Evolutionary conservation across 2,113 vertebrate genomes (phyloP).

Genomic region (Promerops cafer): DNA sequence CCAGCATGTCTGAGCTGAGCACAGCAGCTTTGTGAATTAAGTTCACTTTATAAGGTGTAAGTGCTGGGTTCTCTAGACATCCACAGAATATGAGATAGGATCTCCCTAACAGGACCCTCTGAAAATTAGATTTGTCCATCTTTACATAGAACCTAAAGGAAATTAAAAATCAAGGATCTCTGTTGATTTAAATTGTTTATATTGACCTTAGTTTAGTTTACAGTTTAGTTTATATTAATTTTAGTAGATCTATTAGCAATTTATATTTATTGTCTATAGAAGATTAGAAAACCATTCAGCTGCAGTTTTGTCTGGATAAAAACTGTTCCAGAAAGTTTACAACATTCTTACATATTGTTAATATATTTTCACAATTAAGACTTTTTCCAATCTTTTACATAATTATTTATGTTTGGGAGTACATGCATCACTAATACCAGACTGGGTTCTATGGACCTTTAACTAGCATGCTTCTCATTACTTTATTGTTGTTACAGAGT

Average conservation of each 20-base stretch:
- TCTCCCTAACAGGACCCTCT: background rate
- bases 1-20: background rate
- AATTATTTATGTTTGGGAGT: background rate
- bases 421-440: background rate
- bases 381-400: background rate
- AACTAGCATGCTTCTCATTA: background rate
- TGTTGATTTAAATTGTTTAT: background rate
- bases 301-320: background rate
- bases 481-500: background rate
- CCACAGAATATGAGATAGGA: background rate
- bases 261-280: background rate
- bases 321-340: background rate
- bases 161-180: background rate
- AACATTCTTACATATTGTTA: background rate
- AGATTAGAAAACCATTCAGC: background rate
- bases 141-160: background rate
- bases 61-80: background rate
- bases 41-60: background rate
- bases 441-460: background rate
- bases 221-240: background rate
- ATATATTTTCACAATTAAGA: background rate
- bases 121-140: background rate
- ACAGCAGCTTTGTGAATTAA: background rate
- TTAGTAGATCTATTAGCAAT: background rate
- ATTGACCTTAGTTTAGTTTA: background rate